phyloP scores from a whole-genome alignment of 2,888 invertebrate genomes.

The Macrophya annulata region DNA sequence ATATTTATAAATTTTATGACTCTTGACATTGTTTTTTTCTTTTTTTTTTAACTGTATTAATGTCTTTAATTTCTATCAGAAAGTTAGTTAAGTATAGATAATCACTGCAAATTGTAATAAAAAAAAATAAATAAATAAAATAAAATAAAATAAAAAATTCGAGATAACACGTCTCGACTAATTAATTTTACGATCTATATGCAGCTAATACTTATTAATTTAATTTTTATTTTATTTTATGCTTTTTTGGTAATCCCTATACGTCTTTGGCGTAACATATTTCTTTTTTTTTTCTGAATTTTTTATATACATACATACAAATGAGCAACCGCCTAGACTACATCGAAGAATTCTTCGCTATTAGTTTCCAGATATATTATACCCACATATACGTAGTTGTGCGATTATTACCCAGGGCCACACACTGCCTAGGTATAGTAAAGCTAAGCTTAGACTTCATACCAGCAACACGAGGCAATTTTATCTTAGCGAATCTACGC shows the following conservation, averaged over 20 bases:
- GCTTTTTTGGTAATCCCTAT: background rate
- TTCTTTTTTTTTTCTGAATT: background rate
- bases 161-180: background rate
- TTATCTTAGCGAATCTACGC: constrained; percentile 27
- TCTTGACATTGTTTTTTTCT: no score
- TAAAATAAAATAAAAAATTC: no score
- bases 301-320: background rate
- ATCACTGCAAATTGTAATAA: no score
- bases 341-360: background rate
- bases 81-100: no score
- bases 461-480: constrained; percentile 14
- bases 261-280: no score
- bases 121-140: no score
- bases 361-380: background rate
- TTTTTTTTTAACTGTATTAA: no score
- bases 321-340: no score
- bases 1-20: no score
- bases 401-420: constrained; percentile 9
- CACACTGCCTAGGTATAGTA: background rate
- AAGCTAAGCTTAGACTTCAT: no score
- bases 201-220: background rate
- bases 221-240: background rate
- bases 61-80: no score
- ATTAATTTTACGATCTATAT: background rate
- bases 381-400: background rate